These are phyloP conservation scores for Clavelina lepadiformis DNA, from an alignment of 23 tunicate genomes.

Conservation along the genomic window DNA sequence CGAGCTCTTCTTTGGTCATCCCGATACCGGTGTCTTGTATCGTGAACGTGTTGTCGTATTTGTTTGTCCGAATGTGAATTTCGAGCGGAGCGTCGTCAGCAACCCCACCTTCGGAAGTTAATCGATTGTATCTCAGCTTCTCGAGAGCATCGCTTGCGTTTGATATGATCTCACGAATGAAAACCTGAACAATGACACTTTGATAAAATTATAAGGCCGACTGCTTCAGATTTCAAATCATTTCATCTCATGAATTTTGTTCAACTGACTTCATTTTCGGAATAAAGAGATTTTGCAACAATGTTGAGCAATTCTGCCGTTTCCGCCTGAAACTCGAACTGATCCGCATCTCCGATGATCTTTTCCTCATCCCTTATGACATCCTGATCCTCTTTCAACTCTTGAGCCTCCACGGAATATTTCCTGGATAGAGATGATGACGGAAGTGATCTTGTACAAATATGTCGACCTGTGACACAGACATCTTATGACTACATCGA, in stretches of 20 bases:
- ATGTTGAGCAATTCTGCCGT: constrained; percentile 83
- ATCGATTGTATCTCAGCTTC: constrained; percentile 54
- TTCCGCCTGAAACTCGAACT: constrained; percentile 89
- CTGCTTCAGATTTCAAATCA: not conserved
- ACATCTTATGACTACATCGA: too few species aligned
- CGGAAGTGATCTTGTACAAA: too few species aligned
- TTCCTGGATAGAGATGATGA: too few species aligned
- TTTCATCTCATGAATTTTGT: not conserved
- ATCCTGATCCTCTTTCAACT: constrained; percentile 4
- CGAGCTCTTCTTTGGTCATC: constrained; percentile 75
- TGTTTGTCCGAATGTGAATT: constrained; percentile 67
- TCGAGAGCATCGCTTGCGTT: constrained; percentile 94
- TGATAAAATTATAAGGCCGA: not conserved
- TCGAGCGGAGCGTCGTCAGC: constrained; percentile 37
- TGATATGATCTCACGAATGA: constrained; percentile 85
- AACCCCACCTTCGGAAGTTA: constrained; percentile 23
- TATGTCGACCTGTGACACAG: too few species aligned
- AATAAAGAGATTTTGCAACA: constrained; percentile 94
- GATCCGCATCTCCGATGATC: constrained; percentile 41
- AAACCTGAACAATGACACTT: constrained; percentile 30
- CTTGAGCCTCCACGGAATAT: constrained; percentile 23
- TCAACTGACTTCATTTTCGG: constrained; percentile 72
- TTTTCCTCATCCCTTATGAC: constrained; percentile 39
- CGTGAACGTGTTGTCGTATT: constrained; percentile 80
- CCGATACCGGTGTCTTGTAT: constrained; percentile 97